Evolutionary conservation across 2,888 invertebrate genomes (phyloP), one percentile per base, ranked within the genome.

Genomic region (Parnassius mnemosyne): DNA sequence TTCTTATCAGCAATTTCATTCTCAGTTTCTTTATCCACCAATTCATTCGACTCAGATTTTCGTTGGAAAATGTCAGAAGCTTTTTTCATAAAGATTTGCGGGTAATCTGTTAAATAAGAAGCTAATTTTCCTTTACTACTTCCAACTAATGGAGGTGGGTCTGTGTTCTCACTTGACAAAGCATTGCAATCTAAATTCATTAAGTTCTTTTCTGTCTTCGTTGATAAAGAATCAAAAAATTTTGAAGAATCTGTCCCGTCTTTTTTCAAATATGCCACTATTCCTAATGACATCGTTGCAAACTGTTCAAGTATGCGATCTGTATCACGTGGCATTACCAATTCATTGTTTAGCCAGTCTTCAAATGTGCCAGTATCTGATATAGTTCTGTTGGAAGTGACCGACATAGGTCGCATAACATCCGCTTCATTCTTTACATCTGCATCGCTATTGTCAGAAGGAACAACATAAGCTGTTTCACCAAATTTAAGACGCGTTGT

Each of bases 231-330:
- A 66, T 63, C 75, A 64, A 71, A 66, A 47, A 71, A 43, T 59
- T 72, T 72, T 5, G 68, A 63, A 55, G 69, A 68, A 65, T 75
- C 75, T 12, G 55, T 65, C 25, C 73, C 77, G 59, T 81, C 79
- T 60, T 73, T 81, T 52, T 70, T 73, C 60, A 86, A 67, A 71
- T 79, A 86, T n/a, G 73, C 77, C 57, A 79, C 76, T 61, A 91
- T 84, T 65, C 85, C 76, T 63, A 91, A 69, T 68, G 88, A 70
- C 90, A 91, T 90, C 16, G 86, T 63, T 44, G 79, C 81, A 65
- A 91, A 85, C 70, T 91, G 91, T 73, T 91, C 91, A 57, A 87
- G 68, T 68, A 91, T 85, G 1, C 91, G 83, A 70, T 91, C 91
- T 16, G 81, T 74, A 66, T 84, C 84, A 7, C 89, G 83, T 46